A percentile compares a stretch with the other conserved stretches of the same genome.
Evolutionary conservation across 2,888 invertebrate genomes (phyloP).

Genomic region (Exocentrus adspersus): DNA sequence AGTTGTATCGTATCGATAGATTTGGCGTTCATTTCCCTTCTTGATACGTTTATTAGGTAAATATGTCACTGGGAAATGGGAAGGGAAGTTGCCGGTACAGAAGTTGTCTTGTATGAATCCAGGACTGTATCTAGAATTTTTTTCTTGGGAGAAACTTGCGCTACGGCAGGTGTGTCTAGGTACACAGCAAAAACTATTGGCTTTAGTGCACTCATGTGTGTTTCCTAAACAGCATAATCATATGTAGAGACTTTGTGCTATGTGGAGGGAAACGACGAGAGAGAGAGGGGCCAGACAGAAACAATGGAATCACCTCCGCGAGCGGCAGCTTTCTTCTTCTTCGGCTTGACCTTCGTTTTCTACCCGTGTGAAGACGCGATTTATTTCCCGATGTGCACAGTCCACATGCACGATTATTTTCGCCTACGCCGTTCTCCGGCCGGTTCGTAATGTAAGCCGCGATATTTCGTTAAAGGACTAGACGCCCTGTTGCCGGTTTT

Average conservation of each 20-base stretch:
- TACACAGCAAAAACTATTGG: neutral
- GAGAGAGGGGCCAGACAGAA: no score
- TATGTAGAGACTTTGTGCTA: no score
- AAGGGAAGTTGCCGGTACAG: no score
- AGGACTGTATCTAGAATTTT: no score
- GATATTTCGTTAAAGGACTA: constrained; percentile 1
- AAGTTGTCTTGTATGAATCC: no score
- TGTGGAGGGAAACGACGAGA: no score
- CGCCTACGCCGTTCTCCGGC: constrained; percentile 11
- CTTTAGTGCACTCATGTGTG: neutral
- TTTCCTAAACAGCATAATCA: neutral
- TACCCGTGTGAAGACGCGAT: constrained; percentile 1
- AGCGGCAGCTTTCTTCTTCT: neutral
- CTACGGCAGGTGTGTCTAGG: no score
- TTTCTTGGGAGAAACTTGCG: no score
- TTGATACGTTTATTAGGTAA: no score
- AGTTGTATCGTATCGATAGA: no score
- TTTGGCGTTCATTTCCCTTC: no score
- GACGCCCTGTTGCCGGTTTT: neutral
- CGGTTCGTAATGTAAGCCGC: constrained; percentile 14
- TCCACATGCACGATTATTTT: constrained; percentile 16
- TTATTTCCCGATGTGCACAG: constrained; percentile 9
- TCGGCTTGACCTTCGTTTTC: constrained; percentile 1
- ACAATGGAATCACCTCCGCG: neutral
- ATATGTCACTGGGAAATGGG: no score